These are phyloP conservation scores for Tetrax tetrax DNA, from an alignment of 2,113 vertebrate genomes.

Conservation along the genomic window DNA sequence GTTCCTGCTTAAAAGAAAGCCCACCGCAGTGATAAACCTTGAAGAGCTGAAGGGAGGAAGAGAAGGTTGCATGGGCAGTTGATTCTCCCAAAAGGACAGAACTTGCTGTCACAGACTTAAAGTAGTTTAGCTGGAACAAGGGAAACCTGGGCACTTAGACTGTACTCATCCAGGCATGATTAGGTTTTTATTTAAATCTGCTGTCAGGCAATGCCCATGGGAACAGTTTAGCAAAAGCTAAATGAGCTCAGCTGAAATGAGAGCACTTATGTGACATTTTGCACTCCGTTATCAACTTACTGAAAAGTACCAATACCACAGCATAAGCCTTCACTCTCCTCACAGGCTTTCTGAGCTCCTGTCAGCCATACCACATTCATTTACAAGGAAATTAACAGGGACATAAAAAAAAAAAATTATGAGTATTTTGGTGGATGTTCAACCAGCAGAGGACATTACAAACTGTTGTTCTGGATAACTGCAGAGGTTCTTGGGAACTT, in stretches of 20 bases:
- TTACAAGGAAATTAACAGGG: neutral
- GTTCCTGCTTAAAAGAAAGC: neutral
- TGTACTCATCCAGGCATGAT: neutral
- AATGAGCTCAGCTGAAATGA: slow-evolving; percentile 58
- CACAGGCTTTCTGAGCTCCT: neutral
- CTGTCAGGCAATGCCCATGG: slow-evolving; percentile 29
- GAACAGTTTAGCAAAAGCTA: slow-evolving; percentile 45
- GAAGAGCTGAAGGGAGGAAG: neutral
- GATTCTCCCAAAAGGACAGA: neutral
- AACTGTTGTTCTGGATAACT: neutral
- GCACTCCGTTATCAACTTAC: slow-evolving; percentile 1
- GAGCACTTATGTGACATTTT: slow-evolving; percentile 24
- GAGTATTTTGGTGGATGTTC: neutral
- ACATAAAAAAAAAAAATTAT: neutral
- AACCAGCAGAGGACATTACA: neutral
- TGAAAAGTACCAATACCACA: neutral
- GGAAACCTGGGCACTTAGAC: slow-evolving; percentile 4
- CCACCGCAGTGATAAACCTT: neutral
- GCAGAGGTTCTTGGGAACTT: neutral
- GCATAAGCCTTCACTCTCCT: neutral
- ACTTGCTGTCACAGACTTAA: neutral
- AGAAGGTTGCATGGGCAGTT: neutral
- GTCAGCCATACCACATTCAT: neutral
- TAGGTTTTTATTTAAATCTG: slow-evolving; percentile 35
- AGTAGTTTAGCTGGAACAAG: neutral